These are phyloP conservation scores for Condylostylus longicornis DNA, from an alignment of 1,140 invertebrate genomes.

Conservation along the genomic window DNA sequence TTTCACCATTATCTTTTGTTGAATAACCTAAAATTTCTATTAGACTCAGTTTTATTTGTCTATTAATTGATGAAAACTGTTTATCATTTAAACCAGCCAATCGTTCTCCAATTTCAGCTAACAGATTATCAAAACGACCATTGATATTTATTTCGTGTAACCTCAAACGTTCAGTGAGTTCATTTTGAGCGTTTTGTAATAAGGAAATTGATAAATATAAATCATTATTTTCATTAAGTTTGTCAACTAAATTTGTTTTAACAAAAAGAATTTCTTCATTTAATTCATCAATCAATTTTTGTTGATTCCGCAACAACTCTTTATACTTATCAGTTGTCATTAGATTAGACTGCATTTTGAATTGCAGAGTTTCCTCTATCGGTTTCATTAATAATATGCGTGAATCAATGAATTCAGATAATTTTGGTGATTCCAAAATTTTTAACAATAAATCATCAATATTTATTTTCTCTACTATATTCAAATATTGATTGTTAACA, in stretches of 20 bases:
- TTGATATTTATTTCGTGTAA: constrained; percentile 20
- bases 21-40: constrained; percentile 29
- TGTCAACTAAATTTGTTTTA: constrained; percentile 28
- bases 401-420: constrained; percentile 15
- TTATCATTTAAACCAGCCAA: constrained; percentile 16
- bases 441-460: constrained; percentile 14
- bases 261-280: constrained; percentile 32
- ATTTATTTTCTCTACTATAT: constrained; percentile 26
- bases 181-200: constrained; percentile 17
- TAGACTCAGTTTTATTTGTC: constrained; percentile 23
- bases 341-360: constrained; percentile 9
- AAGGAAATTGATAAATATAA: constrained; percentile 23
- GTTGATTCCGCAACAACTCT: constrained; percentile 9
- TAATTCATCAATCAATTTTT: constrained; percentile 27
- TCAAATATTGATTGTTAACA: constrained; percentile 19
- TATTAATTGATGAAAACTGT: constrained; percentile 24
- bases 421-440: constrained; percentile 13
- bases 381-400: constrained; percentile 11
- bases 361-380: not conserved
- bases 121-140: constrained; percentile 17
- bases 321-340: not conserved
- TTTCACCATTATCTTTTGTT: constrained; percentile 7
- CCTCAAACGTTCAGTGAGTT: constrained; percentile 20
- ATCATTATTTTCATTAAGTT: constrained; percentile 22
- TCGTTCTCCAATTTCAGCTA: constrained; percentile 24